phyloP scores from a whole-genome alignment of 2,888 invertebrate genomes.

The Hemaris fuciformis region DNA sequence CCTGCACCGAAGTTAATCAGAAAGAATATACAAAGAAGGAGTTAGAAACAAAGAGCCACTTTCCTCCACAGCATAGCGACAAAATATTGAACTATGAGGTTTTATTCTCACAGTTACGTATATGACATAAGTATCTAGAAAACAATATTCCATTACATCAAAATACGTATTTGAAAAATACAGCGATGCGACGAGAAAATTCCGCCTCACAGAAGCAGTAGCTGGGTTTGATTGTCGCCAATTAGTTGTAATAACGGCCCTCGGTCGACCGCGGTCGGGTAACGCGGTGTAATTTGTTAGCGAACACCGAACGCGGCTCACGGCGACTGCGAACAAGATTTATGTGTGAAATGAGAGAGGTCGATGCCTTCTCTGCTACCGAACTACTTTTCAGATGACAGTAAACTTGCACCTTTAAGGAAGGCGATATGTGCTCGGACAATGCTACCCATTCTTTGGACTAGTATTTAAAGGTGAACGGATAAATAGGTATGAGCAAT shows the following conservation, averaged over 20 bases:
- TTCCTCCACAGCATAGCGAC: too few species aligned
- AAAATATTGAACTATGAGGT: too few species aligned
- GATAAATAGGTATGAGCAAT: too few species aligned
- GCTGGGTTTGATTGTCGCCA: conserved; percentile 71
- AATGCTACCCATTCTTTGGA: not conserved
- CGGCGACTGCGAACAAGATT: conserved; percentile 48
- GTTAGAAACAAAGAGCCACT: too few species aligned
- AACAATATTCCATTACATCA: conserved; percentile 13
- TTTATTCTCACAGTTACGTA: too few species aligned
- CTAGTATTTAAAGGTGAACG: not conserved
- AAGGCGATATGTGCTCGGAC: not conserved
- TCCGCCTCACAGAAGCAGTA: conserved; percentile 57
- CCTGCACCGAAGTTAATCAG: too few species aligned
- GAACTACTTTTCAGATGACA: conserved; percentile 10
- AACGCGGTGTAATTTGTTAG: conserved; percentile 68
- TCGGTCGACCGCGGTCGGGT: conserved; percentile 48
- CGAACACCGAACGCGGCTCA: conserved; percentile 34
- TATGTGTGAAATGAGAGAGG: conserved; percentile 69
- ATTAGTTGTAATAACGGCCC: conserved; percentile 75
- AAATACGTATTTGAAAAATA: conserved; percentile 37
- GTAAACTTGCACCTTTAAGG: not conserved
- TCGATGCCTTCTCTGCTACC: conserved; percentile 40
- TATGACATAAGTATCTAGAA: too few species aligned
- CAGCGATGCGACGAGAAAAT: conserved; percentile 47
- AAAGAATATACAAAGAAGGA: too few species aligned